Conservation (phyloP, 2,797 vertebrate species). For the Cirrhinus molitorella region DNA sequence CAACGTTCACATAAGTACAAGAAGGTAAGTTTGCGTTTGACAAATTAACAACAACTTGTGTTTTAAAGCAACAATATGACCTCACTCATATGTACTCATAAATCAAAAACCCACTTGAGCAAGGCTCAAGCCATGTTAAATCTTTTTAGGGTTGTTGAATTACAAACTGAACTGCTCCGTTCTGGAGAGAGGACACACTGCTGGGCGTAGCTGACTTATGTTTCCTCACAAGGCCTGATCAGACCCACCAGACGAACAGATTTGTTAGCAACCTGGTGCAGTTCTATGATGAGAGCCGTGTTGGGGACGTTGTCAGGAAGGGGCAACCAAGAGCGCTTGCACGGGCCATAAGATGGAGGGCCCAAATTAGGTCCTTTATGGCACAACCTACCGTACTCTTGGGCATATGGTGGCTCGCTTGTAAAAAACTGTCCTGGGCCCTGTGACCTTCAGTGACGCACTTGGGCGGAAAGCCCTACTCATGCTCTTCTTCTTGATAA, state of each 20-base stretch:
- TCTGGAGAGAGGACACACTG: slow-evolving; percentile 75
- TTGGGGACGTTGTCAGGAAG: slow-evolving; percentile 75
- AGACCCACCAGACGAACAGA: slow-evolving; percentile 71
- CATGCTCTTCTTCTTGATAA: neutral
- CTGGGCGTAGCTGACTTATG: slow-evolving; percentile 73
- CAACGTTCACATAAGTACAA: neutral
- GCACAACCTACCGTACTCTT: neutral
- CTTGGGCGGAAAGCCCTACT: neutral
- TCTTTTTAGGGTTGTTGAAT: neutral
- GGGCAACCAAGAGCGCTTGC: neutral
- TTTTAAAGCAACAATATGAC: neutral
- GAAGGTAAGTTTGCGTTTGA: neutral
- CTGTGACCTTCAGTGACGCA: neutral
- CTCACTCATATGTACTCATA: neutral
- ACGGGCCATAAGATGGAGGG: neutral
- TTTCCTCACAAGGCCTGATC: slow-evolving; percentile 76
- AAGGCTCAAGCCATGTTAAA: neutral
- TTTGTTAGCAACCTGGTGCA: slow-evolving; percentile 75
- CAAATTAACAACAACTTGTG: neutral
- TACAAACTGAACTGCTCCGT: slow-evolving; percentile 64
- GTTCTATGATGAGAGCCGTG: slow-evolving; percentile 77
- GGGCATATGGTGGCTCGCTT: neutral
- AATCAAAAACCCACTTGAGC: neutral
- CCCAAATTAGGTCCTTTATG: neutral
- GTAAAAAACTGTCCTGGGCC: neutral